Evolutionary conservation across 2,888 invertebrate species (phyloP).

Genomic region (Rhamphomyia laevipes): DNA sequence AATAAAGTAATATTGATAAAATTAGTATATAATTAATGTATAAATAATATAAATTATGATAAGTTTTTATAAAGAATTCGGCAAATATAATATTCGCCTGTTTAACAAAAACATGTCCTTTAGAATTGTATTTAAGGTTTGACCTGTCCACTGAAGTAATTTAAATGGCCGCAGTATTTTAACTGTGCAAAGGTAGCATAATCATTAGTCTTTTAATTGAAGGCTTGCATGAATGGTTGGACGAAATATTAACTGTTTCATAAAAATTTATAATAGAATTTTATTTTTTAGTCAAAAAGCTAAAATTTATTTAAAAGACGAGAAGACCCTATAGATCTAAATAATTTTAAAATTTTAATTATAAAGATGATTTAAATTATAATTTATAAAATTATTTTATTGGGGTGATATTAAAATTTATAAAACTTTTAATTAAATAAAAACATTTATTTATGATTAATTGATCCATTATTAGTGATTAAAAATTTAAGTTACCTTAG

Average conservation of each 20-base stretch:
- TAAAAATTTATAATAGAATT: conserved; percentile 41
- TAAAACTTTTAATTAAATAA: conserved; percentile 42
- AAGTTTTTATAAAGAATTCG: conserved; percentile 48
- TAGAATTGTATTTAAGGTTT: conserved; percentile 50
- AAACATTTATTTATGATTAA: conserved; percentile 36
- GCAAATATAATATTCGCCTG: conserved; percentile 54
- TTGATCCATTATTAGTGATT: conserved; percentile 49
- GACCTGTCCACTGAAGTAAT: conserved; percentile 56
- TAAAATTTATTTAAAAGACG: conserved; percentile 55
- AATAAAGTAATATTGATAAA: conserved; percentile 45
- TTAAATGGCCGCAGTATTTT: conserved; percentile 70
- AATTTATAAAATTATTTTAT: conserved; percentile 41
- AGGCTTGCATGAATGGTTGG: conserved; percentile 65
- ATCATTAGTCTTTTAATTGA: conserved; percentile 69
- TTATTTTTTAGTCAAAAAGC: conserved; percentile 52
- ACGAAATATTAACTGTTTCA: conserved; percentile 52
- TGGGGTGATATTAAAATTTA: conserved; percentile 54
- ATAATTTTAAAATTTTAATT: conserved; percentile 34
- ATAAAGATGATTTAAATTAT: conserved; percentile 32
- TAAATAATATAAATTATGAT: conserved; percentile 21
- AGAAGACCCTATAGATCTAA: conserved; percentile 72
- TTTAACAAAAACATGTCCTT: conserved; percentile 71
- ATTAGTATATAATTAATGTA: conserved; percentile 42
- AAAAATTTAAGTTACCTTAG: conserved; percentile 65
- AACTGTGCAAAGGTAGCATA: conserved; percentile 74